Conservation (phyloP, 2,888 invertebrate genomes). For the Syrista parreyssii region DNA sequence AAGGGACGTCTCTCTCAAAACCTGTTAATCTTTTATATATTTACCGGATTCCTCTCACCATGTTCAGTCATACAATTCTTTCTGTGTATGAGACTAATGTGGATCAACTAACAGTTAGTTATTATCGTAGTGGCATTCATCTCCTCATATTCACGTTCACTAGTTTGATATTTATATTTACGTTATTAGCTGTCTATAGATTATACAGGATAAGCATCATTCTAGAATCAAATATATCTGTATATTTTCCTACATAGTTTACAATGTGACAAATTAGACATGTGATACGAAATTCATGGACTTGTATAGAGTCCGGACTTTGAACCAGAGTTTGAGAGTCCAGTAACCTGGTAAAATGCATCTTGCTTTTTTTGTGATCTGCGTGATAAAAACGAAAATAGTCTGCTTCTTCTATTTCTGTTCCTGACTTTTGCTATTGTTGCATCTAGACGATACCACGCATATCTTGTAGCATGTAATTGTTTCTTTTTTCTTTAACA, state of each 20-base stretch:
- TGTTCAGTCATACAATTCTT: neutral
- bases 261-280: neutral
- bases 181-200: neutral
- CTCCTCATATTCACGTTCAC: neutral
- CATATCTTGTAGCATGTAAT: neutral
- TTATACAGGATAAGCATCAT: neutral
- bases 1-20: neutral
- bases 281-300: neutral
- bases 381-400: neutral
- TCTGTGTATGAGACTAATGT: too few species aligned
- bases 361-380: neutral
- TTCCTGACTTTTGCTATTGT: neutral
- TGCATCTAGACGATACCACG: neutral
- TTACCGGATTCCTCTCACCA: neutral
- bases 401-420: neutral
- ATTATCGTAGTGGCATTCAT: neutral
- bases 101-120: neutral
- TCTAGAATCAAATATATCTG: neutral
- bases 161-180: neutral
- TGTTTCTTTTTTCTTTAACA: neutral
- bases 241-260: neutral
- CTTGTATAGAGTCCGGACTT: neutral
- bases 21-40: neutral
- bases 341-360: neutral
- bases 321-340: neutral